phyloP scores from a whole-genome alignment of 2,888 invertebrate genomes.

The Scotopteryx bipunctaria region DNA sequence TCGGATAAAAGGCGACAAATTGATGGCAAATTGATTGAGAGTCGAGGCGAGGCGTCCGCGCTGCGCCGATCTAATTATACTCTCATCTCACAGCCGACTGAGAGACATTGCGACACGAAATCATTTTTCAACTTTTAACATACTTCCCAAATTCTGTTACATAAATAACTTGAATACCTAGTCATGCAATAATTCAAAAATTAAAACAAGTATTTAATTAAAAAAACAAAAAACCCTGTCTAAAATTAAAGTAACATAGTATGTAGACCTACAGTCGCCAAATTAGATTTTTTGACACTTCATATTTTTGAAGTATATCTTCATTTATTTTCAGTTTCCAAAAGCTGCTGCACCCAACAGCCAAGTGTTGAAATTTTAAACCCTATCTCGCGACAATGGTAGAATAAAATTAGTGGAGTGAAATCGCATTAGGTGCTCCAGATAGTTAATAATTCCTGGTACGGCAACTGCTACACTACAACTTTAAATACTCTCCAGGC shows the following conservation, averaged over 20 bases:
- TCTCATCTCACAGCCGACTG: conserved; percentile 40
- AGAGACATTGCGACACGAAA: conserved; percentile 13
- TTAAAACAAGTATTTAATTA: no score
- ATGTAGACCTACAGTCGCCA: no score
- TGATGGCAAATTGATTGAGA: conserved; percentile 55
- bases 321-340: no score
- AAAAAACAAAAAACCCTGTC: no score
- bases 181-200: no score
- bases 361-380: background rate
- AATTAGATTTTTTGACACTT: no score
- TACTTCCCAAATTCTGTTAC: background rate
- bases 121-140: background rate
- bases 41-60: conserved; percentile 37
- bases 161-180: no score
- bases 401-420: conserved; percentile 10
- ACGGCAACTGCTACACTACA: conserved; percentile 9
- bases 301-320: no score
- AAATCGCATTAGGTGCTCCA: conserved; percentile 22
- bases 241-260: no score
- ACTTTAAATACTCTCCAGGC: conserved; percentile 25
- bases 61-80: conserved; percentile 52
- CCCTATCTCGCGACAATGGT: background rate
- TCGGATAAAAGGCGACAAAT: conserved; percentile 45
- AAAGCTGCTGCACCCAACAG: background rate
- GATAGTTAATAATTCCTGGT: conserved; percentile 22